Evolutionary conservation across 2,797 vertebrate species (phyloP), one percentile per base, ranked within the genome.

Genomic region (Graptemys geographica): DNA sequence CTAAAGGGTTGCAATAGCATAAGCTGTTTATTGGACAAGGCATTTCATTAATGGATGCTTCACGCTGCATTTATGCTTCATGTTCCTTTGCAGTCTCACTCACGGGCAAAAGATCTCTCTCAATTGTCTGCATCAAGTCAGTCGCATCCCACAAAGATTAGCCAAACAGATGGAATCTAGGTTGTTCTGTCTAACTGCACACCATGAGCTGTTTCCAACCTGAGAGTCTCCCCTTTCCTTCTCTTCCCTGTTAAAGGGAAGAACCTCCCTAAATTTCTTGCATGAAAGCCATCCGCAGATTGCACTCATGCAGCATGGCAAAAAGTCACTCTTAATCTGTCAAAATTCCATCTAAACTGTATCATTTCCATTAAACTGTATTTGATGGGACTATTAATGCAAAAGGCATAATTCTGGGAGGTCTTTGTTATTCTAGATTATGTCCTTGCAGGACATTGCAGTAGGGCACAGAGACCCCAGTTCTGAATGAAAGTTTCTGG

Each of bases 241-340:
- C 31, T 62, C 59, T n/a, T n/a, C 59, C 59, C 31, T 90, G 21
- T 95, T 81, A 92, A 92, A 96, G 53, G 82, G 93, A 94, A 49
- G 87, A 96, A 78, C 84, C 57, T 57, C 96, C 84, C 95, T 88
- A 92, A 41, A 87, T 95, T 91, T 91, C 37, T 74, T 95, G 88
- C 31, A 90, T 91, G 83, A 92, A 93, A 83, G 89, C 59, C 83
- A 93, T 91, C 89, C 76, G 57, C 65, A 90, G 88, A 47, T 92
- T 93, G 89, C 84, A 86, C 87, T 96, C 80, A 90, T 86, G 82
- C 0, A 59, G 93, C 93, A 87, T 82, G 78, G 80, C 80, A 86
- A 80, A 86, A 93, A 90, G 53, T 16, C 51, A 81, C 90, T 79
- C 69, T 41, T 0, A 0, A 1, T 47, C 65, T 1, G 1, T 52